These are phyloP conservation scores for Lasioglossum pauxillum DNA, from an alignment of 2,888 invertebrate species.

Conservation along the genomic window DNA sequence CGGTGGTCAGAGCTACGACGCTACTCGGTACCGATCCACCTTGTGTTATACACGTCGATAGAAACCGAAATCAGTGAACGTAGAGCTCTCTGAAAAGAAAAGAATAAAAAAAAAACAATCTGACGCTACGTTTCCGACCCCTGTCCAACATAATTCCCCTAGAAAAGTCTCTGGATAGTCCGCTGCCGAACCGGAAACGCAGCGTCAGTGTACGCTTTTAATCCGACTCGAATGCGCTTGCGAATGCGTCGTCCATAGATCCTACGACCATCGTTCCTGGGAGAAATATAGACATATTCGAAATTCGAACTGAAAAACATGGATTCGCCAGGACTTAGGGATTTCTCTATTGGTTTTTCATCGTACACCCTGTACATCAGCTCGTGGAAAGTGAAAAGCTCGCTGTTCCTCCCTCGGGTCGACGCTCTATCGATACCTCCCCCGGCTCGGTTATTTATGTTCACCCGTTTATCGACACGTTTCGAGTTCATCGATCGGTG, in stretches of 20 bases:
- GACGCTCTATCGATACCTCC: constrained; percentile 2
- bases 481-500: constrained; percentile 45
- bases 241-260: constrained; percentile 44
- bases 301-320: not conserved
- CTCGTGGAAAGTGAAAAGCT: constrained; percentile 38
- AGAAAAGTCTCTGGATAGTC: not conserved
- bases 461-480: constrained; percentile 13
- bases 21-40: constrained; percentile 85
- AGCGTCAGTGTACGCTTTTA: constrained; percentile 12
- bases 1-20: constrained; percentile 85
- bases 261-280: constrained; percentile 32
- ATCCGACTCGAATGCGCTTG: constrained; percentile 50
- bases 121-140: not conserved
- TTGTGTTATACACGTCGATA: constrained; percentile 41
- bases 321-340: not conserved
- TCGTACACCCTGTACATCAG: constrained; percentile 3
- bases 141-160: not conserved
- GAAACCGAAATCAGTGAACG: constrained; percentile 8
- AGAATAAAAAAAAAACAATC: not conserved
- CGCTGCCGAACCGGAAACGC: not conserved
- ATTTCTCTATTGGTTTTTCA: not conserved
- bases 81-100: not conserved
- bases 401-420: constrained; percentile 25
- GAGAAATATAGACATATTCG: not conserved
- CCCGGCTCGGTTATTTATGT: constrained; percentile 38